Conservation (phyloP, 2,797 vertebrate species). For the Fringilla coelebs region DNA sequence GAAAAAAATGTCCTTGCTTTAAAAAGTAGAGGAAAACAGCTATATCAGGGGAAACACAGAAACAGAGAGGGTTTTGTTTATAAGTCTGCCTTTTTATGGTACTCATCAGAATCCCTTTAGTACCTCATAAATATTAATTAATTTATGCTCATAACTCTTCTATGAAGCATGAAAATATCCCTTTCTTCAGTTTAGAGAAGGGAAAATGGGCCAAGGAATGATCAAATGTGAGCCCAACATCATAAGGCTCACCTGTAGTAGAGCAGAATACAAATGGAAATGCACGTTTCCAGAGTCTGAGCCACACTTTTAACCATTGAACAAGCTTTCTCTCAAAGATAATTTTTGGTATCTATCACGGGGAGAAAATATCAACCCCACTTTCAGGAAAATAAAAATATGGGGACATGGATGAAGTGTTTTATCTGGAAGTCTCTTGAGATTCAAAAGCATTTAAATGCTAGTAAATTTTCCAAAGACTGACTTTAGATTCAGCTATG, state of each 20-base stretch:
- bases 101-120: conserved; percentile 1
- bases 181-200: background rate
- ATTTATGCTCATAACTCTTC: conserved; percentile 3
- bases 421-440: background rate
- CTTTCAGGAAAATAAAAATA: background rate
- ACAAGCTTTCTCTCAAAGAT: background rate
- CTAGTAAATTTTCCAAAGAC: background rate
- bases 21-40: background rate
- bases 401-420: background rate
- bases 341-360: background rate
- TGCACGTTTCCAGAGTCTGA: background rate
- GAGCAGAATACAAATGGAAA: background rate
- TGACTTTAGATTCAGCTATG: background rate
- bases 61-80: conserved; percentile 17
- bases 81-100: conserved; percentile 13
- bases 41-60: background rate
- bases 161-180: background rate
- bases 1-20: background rate
- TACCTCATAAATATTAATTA: conserved; percentile 38
- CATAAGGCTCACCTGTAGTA: background rate
- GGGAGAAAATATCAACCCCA: background rate
- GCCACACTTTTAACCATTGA: background rate
- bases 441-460: background rate
- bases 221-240: background rate
- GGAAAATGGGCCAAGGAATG: background rate